These are phyloP conservation scores for Hemiprocne comata DNA, from an alignment of 2,113 vertebrate species.

Conservation along the genomic window DNA sequence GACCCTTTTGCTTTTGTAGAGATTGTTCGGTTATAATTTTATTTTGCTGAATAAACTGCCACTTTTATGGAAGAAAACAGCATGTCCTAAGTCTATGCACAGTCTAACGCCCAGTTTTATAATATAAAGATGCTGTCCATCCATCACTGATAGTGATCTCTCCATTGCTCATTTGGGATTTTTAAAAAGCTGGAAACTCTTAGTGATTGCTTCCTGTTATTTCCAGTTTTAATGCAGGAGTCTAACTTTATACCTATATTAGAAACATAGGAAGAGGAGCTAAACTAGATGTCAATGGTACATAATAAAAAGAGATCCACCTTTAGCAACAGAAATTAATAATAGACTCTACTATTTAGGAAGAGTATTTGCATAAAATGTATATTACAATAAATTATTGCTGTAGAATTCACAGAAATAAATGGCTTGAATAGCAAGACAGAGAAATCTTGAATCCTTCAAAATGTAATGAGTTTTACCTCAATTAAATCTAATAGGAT, in stretches of 20 bases:
- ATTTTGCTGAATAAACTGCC: background rate
- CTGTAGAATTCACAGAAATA: background rate
- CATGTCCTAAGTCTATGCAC: background rate
- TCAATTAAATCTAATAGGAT: background rate
- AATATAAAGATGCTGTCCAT: background rate
- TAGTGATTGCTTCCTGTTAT: background rate
- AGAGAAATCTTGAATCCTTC: background rate
- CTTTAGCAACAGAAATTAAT: background rate
- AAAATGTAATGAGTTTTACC: background rate
- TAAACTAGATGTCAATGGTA: background rate
- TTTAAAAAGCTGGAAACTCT: background rate
- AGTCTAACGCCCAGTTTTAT: background rate
- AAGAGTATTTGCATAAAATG: background rate
- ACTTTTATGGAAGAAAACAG: background rate
- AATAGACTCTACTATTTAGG: background rate
- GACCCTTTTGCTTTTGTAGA: background rate
- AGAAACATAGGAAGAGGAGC: background rate
- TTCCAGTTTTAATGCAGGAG: background rate
- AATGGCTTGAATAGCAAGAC: background rate
- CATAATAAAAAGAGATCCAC: background rate
- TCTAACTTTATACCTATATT: background rate
- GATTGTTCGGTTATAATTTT: background rate
- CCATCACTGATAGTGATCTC: background rate
- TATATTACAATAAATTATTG: background rate
- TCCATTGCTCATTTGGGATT: rapidly evolving